These are phyloP conservation scores for Poicephalus meyeri DNA, from an alignment of 2,113 vertebrate genomes.

Conservation along the genomic window DNA sequence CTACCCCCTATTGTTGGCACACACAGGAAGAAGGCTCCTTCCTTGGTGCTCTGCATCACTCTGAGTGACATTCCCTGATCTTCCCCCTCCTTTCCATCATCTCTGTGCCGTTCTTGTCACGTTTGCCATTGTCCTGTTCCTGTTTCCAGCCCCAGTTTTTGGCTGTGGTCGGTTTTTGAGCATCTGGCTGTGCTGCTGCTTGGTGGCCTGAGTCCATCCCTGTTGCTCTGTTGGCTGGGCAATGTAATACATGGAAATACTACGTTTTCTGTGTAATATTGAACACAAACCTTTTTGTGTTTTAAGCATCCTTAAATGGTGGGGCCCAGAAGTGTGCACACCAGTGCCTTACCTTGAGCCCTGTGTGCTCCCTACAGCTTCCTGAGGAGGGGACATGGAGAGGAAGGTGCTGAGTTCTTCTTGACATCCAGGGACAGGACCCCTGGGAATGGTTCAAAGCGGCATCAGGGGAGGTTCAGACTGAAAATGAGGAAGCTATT, in stretches of 20 bases:
- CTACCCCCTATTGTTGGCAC: background rate
- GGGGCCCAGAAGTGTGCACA: too few relatives aligned
- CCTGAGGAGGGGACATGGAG: background rate
- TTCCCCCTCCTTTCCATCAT: background rate
- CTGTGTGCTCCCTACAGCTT: background rate
- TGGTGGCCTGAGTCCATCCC: too few relatives aligned
- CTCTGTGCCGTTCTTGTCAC: background rate
- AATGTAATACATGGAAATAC: background rate
- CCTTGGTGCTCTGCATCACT: background rate
- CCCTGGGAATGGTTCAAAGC: background rate
- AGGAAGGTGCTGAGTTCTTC: background rate
- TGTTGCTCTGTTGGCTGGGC: background rate
- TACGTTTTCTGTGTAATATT: rapidly evolving
- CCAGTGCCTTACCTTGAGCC: background rate
- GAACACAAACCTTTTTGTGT: background rate
- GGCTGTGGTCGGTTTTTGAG: background rate
- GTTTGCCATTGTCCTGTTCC: background rate
- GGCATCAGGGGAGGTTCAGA: background rate
- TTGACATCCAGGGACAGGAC: background rate
- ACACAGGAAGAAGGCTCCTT: background rate
- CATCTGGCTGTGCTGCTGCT: background rate
- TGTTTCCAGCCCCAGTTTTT: background rate
- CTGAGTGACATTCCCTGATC: background rate
- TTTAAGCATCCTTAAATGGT: background rate
- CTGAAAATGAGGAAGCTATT: background rate